Evolutionary conservation across 2,797 vertebrate species (phyloP).

Genomic region (Arctocebus calabarensis): DNA sequence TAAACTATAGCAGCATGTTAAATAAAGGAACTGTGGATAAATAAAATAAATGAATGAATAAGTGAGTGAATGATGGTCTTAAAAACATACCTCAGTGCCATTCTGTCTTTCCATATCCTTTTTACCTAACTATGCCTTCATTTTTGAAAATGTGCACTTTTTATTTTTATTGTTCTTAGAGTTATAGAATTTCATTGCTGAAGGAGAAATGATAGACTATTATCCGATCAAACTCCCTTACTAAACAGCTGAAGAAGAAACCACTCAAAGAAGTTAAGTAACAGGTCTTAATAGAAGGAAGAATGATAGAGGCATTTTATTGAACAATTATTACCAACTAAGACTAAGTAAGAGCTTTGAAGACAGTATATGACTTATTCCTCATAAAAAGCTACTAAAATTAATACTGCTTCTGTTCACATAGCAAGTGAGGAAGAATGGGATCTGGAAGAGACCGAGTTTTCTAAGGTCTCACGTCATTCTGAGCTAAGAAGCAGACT

Average conservation of each 20-base stretch:
- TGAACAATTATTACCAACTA: not conserved
- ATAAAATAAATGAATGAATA: not conserved
- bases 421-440: not conserved
- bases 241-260: not conserved
- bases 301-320: not conserved
- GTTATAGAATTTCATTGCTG: not conserved
- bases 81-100: not conserved
- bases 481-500: not conserved
- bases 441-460: not conserved
- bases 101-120: not conserved
- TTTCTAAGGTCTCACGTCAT: not conserved
- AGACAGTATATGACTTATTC: not conserved
- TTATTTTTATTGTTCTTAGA: slow-evolving; percentile 12
- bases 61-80: not conserved
- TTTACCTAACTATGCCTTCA: not conserved
- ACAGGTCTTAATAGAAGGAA: not conserved
- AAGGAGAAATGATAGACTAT: not conserved
- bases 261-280: not conserved
- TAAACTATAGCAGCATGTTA: not conserved
- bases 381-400: not conserved
- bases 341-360: not conserved
- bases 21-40: not conserved
- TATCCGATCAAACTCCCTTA: not conserved
- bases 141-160: slow-evolving; percentile 12
- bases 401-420: not conserved